Base-by-base conservation (phyloP, 2,113 vertebrate species). In the Lipotes vexillifer region DNA sequence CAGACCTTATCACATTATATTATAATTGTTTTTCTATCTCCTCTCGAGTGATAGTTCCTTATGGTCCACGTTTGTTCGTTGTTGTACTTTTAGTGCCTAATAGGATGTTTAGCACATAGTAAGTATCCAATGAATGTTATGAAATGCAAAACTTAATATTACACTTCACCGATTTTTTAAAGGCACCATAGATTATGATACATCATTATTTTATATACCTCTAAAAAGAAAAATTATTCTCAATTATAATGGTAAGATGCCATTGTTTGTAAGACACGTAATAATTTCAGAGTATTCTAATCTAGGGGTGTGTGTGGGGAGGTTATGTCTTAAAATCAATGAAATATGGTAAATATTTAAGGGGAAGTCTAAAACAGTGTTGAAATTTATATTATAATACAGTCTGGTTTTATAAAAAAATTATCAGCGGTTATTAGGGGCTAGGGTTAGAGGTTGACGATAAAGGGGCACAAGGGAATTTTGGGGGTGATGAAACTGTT, bases 181-280 rank as follows among this genome's bases (percentile, higher is more conserved):
- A 74, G 78, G 36, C 15, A 61, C 68, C 6, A 6, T 82, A 68
- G 20, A 57, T 59, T 55, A 52, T 68, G 31, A 83, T 1, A 72
- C 11, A 82, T 33, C 41, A 23, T 88, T 85, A 68, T 90, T 81
- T 96, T 92, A 59, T 41, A 15, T 74, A 75, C 61, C 44, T 82
- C 82, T 78, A 77, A 89, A 74, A 68, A 87, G 87, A 97, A 92
- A 93, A 36, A 14, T 8, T 74, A 15, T 85, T 69, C 38, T 78
- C 81, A 93, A 11, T 89, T 75, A 46, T 66, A 82, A 61, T 89
- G 33, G 69, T 89, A 93, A 97, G 93, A 85, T 94, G 61, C 36
- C 49, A 65, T 20, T 44, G 44, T 52, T 68, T 38, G 1, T 92
- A 46, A 90, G 78, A 92, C 55, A 17, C 14, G 74, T 41, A 14